Evolutionary conservation across 23 tunicate species (phyloP).

Genomic region (Phallusia fumigata): DNA sequence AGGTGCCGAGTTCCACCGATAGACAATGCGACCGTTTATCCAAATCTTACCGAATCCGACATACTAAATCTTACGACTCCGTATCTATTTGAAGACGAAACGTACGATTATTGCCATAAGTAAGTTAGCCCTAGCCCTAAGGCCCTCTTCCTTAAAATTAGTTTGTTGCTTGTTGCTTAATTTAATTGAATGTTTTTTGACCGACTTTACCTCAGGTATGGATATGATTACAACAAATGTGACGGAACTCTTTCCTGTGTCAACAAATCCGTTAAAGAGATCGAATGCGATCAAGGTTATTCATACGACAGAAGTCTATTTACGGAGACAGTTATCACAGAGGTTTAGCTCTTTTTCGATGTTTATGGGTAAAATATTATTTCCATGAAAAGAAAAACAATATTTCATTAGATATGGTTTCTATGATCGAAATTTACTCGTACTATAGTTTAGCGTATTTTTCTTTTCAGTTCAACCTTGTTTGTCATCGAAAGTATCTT

Average conservation of each 20-base stretch:
- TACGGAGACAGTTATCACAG: conserved; percentile 10
- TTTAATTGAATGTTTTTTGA: not conserved
- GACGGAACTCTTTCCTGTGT: conserved; percentile 7
- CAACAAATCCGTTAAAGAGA: not conserved
- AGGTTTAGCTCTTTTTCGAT: no score
- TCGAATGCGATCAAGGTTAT: conserved; percentile 20
- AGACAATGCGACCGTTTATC: conserved; percentile 47
- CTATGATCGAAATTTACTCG: no score
- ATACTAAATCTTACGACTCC: conserved; percentile 63
- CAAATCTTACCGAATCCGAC: conserved; percentile 52
- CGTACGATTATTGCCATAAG: not conserved
- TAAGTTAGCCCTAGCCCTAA: no score
- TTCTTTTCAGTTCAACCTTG: conserved; percentile 54
- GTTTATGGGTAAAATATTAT: no score
- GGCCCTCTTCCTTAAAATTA: no score
- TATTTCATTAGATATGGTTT: no score
- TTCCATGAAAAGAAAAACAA: no score
- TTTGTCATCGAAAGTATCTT: conserved; percentile 45
- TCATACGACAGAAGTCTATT: conserved; percentile 10
- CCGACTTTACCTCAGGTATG: no score
- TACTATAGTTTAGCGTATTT: no score
- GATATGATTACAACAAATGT: not conserved
- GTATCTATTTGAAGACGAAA: not conserved
- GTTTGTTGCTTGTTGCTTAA: no score
- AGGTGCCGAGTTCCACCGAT: conserved; percentile 38